These are phyloP conservation scores for Ondatra zibethicus DNA, from an alignment of 2,113 vertebrate genomes.

Conservation along the genomic window DNA sequence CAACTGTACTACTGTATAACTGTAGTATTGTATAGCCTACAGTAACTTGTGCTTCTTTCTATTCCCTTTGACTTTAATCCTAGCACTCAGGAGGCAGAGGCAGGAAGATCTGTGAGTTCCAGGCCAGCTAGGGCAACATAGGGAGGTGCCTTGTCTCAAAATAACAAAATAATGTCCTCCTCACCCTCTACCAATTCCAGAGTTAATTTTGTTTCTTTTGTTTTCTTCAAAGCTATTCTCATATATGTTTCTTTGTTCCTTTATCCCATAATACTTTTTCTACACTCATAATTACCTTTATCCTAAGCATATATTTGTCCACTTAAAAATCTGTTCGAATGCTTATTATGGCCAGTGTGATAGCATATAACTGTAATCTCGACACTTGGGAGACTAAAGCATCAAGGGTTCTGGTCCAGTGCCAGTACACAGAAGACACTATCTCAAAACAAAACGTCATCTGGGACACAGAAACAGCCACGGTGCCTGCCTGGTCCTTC, in stretches of 20 bases:
- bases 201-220: neutral
- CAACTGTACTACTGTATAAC: neutral
- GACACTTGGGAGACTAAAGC: neutral
- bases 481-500: neutral
- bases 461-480: constrained; percentile 32
- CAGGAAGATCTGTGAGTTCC: neutral
- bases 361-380: neutral
- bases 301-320: neutral
- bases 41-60: neutral
- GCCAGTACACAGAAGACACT: neutral
- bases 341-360: neutral
- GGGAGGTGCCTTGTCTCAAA: neutral
- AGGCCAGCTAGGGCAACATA: neutral
- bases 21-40: neutral
- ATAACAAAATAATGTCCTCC: neutral
- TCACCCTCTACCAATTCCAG: neutral
- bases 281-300: constrained; percentile 33
- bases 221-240: neutral
- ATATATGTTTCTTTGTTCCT: neutral
- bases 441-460: neutral
- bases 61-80: neutral
- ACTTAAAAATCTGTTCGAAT: constrained; percentile 26
- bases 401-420: neutral
- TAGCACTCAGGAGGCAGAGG: neutral
- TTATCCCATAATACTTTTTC: neutral